Base-by-base conservation (phyloP, 2,113 vertebrate genomes). In the Ptychochromis oligacanthus region DNA sequence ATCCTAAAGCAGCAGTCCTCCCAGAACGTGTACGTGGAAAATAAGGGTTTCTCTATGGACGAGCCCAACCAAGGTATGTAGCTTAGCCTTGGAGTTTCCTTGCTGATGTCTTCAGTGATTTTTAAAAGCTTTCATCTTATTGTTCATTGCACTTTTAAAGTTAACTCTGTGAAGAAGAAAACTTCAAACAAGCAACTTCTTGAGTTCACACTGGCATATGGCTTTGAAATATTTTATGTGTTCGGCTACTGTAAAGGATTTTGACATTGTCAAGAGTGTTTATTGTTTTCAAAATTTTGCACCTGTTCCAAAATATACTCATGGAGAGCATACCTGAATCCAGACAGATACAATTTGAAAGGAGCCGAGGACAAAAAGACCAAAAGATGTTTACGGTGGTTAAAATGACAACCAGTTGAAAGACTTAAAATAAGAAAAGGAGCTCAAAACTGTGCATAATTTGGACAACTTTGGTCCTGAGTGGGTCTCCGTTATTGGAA, bases 41-140 rank as follows among this genome's bases (percentile, higher is more conserved):
- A 99, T 89, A 98, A 98, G 89, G 97, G 97, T 0, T 99, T 99
- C 91, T 97, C 97, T 10, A 96, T 99, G 98, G 97, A 99, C 0
- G 98, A 99, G 61, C 96, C 97, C 0, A 94, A 90, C 80, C 85
- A 96, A 62, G 97, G 98, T 99, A 93, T 18, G 93, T 78, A 46
- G 12, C 6, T 12, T 52, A 28, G 3, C 4, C 26, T 52, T 14
- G 17, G 43, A 52, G 65, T 0, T 52, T 52, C 17, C 15, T 49
- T 72, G n/a, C 5, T 49, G 43, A 15, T 49, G 15, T 49, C 5
- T 10, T 52, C 49, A 52, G 5, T 52, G 49, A 31, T 31, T 18
- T 52, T 6, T 52, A 52, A 52, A 52, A 17, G 49, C 15, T 7
- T 52, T 15, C 6, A 6, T 17, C 14, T 49, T 49, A 49, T 17